Base-by-base conservation (phyloP, 2,888 invertebrate genomes). In the Microctonus aethiopoides region DNA sequence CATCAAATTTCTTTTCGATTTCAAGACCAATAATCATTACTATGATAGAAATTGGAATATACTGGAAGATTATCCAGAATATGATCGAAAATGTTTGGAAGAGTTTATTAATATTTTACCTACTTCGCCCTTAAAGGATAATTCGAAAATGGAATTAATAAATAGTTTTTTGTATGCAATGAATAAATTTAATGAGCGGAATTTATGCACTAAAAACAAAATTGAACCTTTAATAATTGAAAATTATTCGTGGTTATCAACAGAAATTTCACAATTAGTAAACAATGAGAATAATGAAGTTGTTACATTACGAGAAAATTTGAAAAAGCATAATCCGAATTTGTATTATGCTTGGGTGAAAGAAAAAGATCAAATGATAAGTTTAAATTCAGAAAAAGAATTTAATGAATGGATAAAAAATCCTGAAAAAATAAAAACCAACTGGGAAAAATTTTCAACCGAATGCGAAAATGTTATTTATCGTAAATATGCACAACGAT, bases 1-100 rank as follows among this genome's bases (percentile, higher is more conserved):
- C 20, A 54, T 24, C 51, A 13, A 7, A 39, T 29, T n/a, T n/a
- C n/a, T 39, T 11, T 39, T 2, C 1, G 22, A n/a, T n/a, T n/a
- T n/a, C 5, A 1, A n/a, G n/a, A 0, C 62, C 26, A 24, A 20
- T 4, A 39, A 61, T 20, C 22, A 61, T 11, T 4, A 10, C 20
- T 11, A 34, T 1, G 26, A 16, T 2, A 5, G 9, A 0, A 51
- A 36, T 0, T 80, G 78, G 71, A 75, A 75, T 13, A 72, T 83
- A 0, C 20, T 84, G 0, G 22, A 32, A 4, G 63, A 79, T 0
- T 26, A 75, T 70, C 76, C 78, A 0, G 72, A 80, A 1, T 78
- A 77, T 67, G 82, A 82, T 16, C 74, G 70, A n/a, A 70, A 39
- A 7, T 81, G 81, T 16, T 62, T 84, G n/a, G 78, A 80, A 1